Evolutionary conservation across 2,888 invertebrate species (phyloP), one percentile per base, ranked within the genome.

Genomic region (Caradrina kadenii): DNA sequence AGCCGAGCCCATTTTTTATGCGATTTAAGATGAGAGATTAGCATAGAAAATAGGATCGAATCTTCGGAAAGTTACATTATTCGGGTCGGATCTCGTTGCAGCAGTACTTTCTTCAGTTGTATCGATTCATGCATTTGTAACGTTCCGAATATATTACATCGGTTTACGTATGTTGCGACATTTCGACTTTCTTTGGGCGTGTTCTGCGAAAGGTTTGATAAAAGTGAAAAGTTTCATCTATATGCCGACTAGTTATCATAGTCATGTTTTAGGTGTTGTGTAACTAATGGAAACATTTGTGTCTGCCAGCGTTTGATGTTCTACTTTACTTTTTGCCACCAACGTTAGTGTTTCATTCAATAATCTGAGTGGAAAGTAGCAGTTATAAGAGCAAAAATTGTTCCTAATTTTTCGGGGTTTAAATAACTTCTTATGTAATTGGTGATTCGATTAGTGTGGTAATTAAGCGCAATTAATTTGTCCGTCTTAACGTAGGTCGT

Each of bases 191-290:
- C 84, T 73, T 80, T 45, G 58, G 56, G 50, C 58, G 67, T 65
- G 67, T 76, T 62, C 39, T 71, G 67, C 72, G 74, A 75, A 77
- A 76, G 69, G 59, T 61, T 58, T 67, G 60, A 70, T 76, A 80
- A 80, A 83, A 82, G 79, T 71, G 83, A 80, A 85, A 83, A 78
- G 79, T 79, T 59, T 69, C 39, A 56, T 82, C 61, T 50, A 70
- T 26, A 65, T 49, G 58, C n/a, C 59, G 59, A 66, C 72, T 66
- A 67, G 64, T 56, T 72, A 59, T 64, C 31, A 68, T 64, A 59
- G 67, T 67, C 61, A 65, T 76, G 63, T 59, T 45, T 75, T 54
- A 55, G 61, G 17, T 39, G 42, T 81, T 83, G 75, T 55, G 55
- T 75, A 83, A 81, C 42, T 35, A 53, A 61, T 73, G 11, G 55